Conservation (phyloP, 2,113 vertebrate genomes). For the Lethenteron camtschaticum region DNA sequence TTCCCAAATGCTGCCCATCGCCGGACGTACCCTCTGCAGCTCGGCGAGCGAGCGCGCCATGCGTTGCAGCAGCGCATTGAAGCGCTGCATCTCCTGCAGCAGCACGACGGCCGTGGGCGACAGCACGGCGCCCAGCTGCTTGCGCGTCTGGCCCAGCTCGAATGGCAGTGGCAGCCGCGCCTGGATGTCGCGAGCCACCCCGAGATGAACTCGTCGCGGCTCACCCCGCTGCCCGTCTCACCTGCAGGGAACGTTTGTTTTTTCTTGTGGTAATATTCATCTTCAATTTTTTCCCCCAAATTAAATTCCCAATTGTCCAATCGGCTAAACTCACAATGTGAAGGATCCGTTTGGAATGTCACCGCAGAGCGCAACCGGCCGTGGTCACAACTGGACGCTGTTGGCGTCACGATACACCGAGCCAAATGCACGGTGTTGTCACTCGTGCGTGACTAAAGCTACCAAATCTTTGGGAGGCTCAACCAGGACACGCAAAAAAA, state of each 20-base stretch:
- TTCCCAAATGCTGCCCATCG: not conserved
- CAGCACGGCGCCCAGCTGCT: slow-evolving; percentile 22
- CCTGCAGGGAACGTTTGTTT: slow-evolving; percentile 21
- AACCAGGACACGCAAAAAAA: too few species aligned
- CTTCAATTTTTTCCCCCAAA: too few species aligned
- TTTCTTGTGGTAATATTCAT: too few species aligned
- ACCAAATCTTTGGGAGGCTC: too few species aligned
- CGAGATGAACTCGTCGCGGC: slow-evolving; percentile 54
- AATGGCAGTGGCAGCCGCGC: slow-evolving; percentile 51
- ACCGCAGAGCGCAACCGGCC: too few species aligned
- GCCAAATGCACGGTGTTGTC: too few species aligned
- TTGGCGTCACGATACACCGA: too few species aligned
- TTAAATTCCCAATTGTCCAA: too few species aligned
- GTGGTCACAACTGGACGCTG: too few species aligned
- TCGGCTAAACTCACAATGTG: too few species aligned
- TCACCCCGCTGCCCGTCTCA: slow-evolving; percentile 38
- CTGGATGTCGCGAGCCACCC: slow-evolving; percentile 59
- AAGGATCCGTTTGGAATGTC: too few species aligned
- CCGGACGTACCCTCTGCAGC: slow-evolving; percentile 38
- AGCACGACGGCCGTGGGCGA: slow-evolving; percentile 56
- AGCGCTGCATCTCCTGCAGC: slow-evolving; percentile 72
- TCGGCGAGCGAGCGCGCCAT: slow-evolving; percentile 52
- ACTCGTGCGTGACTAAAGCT: too few species aligned
- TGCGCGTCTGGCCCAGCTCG: slow-evolving; percentile 42
- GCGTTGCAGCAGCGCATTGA: slow-evolving; percentile 43